Evolutionary conservation across 1,140 invertebrate species (phyloP), one percentile per base, ranked within the genome.

Genomic region (Zaprionus camerounensis): DNA sequence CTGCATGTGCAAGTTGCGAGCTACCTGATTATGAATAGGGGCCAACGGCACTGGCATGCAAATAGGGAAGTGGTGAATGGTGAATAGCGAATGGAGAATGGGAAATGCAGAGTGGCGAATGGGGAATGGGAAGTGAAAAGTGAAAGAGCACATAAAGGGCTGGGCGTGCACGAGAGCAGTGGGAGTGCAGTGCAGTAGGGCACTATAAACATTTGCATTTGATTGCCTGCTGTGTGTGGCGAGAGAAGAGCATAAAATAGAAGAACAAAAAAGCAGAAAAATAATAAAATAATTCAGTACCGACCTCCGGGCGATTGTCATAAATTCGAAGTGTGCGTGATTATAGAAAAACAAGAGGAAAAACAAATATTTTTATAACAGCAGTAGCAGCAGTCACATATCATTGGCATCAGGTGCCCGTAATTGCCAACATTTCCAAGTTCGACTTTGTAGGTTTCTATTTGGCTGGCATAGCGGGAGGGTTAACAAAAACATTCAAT

Each of bases 191-290:
- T 71, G 49, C 59, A 64, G 9, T 4, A 5, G 46, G 46, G 68
- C 34, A 36, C 61, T 63, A 71, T 71, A 71, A 71, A 71, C 61
- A 71, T 71, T 71, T 64, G 61, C 61, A 71, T 65, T 71, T 71
- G 61, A 71, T 64, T 34, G 68, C 68, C 56, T 36, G 44, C 15
- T n/a, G 3, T 55, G 46, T 55, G 68, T 28, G 46, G 55, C 20
- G 59, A 11, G 26, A 20, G 24, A 31, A 1, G 2, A 62, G 0
- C 41, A 44, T n/a, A 53, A 46, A 61, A 51, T 15, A 26, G 17
- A n/a, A 28, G 28, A 12, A 22, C 5, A 26, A n/a, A 31, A 31
- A 38, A 17, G 1, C 3, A 5, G 5, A 22, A 38, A 62, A 59
- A 49, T 56, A 71, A 36, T 57, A 65, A 62, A 51, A 63, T 63